These are phyloP conservation scores for Menidia beryllina DNA, from an alignment of 2,113 vertebrate species.

Conservation along the genomic window DNA sequence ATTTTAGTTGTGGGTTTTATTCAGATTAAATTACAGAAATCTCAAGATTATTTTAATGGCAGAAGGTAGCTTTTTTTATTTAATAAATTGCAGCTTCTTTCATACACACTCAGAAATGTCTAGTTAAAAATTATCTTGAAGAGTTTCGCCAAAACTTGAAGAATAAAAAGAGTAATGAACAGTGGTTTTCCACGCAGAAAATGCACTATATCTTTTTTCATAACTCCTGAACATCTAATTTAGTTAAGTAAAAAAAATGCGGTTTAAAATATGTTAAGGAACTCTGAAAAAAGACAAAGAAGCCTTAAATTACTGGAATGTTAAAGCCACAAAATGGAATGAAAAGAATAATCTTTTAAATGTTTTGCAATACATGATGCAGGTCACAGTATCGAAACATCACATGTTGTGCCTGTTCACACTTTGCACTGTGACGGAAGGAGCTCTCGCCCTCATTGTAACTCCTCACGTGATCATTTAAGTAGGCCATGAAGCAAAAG, in stretches of 20 bases:
- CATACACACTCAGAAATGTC: neutral
- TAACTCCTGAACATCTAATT: too few relatives aligned
- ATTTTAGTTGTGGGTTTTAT: neutral
- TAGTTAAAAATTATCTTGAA: too few relatives aligned
- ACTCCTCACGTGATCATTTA: neutral
- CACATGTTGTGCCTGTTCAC: neutral
- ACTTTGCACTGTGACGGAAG: neutral
- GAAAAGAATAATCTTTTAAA: neutral
- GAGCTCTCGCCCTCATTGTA: neutral
- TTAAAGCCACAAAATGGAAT: neutral
- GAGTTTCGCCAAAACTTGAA: neutral
- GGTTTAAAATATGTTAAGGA: too few relatives aligned
- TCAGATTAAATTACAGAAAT: neutral
- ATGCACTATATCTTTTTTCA: too few relatives aligned
- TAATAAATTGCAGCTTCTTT: neutral
- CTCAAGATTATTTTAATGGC: neutral
- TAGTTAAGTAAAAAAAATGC: too few relatives aligned
- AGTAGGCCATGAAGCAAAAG: too few relatives aligned
- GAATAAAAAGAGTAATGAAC: too few relatives aligned
- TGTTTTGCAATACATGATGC: neutral
- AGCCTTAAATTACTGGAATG: neutral
- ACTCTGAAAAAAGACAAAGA: neutral
- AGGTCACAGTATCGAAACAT: neutral
- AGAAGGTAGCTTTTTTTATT: too few relatives aligned
- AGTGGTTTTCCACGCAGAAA: too few relatives aligned